Base-by-base conservation (phyloP, 1,140 invertebrate species). In the Ceratosolen fusciceps region DNA sequence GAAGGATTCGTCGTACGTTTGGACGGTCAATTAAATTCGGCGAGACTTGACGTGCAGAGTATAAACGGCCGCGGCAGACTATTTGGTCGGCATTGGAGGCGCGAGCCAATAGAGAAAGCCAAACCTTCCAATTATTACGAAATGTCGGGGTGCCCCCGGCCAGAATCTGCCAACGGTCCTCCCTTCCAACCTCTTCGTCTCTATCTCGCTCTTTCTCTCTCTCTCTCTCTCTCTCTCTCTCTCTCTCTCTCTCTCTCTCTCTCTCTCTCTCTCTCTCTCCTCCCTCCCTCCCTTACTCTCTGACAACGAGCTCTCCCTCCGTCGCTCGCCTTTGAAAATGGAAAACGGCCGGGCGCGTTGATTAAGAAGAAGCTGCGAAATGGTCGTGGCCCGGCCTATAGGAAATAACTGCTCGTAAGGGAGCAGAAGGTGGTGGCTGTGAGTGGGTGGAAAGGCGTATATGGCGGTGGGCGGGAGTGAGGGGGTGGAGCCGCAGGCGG, bases 301-400 rank as follows among this genome's bases (percentile, higher is more conserved):
- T 43, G n/a, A n/a, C n/a, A n/a, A n/a, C n/a, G n/a, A n/a, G n/a
- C 39, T 43, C 39, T 43, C 39, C 12, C 39, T 43, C 39, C 12
- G 5, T 43, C 12, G n/a, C n/a, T n/a, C 58, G 3, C 43, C 26
- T 71, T 71, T 24, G 39, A 74, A 39, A 74, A 49, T 65, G n/a
- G 73, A 74, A 49, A 52, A 52, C 5, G 34, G 34, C 21, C 5
- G 37, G 12, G 21, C 67, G 24, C 67, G 37, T 82, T 83, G 80
- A 86, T 86, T 85, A 84, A 77, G 75, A 65, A 84, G 85, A 84
- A 83, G 70, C 78, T 83, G 81, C 74, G 81, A 84, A 85, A 83
- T 80, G 78, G 82, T 81, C 39, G 72, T 43, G 24, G 26, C n/a
- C 83, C 84, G 83, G 82, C 85, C 83, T 83, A 84, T 83, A 84